phyloP scores from a whole-genome alignment of 2,797 vertebrate species.

The Crax fasciolata region DNA sequence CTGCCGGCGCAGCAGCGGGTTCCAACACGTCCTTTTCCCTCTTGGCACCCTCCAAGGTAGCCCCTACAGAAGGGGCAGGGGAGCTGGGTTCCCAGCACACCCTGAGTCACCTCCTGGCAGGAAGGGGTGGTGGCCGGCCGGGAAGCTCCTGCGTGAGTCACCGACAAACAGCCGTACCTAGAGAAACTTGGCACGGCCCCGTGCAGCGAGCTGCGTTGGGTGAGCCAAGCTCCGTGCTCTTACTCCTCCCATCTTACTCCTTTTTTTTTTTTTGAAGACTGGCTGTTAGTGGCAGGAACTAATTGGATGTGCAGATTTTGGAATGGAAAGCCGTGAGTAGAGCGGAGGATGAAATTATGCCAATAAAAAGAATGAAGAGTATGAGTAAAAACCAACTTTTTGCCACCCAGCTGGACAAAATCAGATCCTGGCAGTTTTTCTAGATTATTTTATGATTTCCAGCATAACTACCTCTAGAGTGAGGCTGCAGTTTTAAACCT shows the following conservation, averaged over 20 bases:
- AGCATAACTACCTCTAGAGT: neutral
- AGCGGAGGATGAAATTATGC: too few species aligned
- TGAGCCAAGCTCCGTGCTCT: neutral
- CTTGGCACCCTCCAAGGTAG: neutral
- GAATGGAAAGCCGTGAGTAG: neutral
- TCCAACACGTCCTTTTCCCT: neutral
- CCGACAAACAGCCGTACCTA: neutral
- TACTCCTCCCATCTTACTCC: neutral
- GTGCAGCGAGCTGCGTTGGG: neutral
- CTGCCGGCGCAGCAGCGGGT: neutral
- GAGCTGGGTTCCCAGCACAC: neutral
- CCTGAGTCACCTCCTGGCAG: conserved; percentile 10
- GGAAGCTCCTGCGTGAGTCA: conserved; percentile 60
- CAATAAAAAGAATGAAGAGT: neutral
- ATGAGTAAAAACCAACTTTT: neutral
- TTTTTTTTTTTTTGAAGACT: neutral
- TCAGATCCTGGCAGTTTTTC: neutral
- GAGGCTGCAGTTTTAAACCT: neutral
- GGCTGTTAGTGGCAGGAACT: neutral
- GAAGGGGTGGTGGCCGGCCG: conserved; percentile 25
- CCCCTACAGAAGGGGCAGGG: neutral
- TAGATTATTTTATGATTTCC: neutral
- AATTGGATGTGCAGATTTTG: neutral
- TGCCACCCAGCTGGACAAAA: neutral
- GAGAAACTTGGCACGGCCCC: conserved; percentile 56